Evolutionary conservation across 1,140 invertebrate genomes (phyloP), one percentile per base, ranked within the genome.

Genomic region (Aphidius ervi): DNA sequence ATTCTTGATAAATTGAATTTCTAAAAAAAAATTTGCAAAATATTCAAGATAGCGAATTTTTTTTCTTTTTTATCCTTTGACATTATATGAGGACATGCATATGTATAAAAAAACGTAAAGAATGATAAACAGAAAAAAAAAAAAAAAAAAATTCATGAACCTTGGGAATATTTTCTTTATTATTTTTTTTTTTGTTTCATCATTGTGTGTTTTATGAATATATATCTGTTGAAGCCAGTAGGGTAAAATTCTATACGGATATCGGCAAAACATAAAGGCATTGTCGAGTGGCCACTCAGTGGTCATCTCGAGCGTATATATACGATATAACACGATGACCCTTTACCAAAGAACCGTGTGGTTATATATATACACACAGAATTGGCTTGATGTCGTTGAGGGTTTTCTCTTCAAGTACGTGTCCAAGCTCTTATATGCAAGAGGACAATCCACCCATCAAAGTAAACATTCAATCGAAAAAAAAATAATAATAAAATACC

Each of bases 201-300:
- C 52, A 37, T 7, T n/a, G n/a, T 6, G 52, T 37, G 52, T 16
- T 54, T 40, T 54, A 37, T 40, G 42, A 37, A 54, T 31, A 31
- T 31, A 31, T 31, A 31, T 31, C 23, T 31, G 23, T 2, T 31
- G 23, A 31, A 31, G 23, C 23, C 23, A 31, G 23, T 31, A 31
- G 23, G 23, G 23, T 31, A 31, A 31, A 31, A 31, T 31, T 31
- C 23, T 31, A 31, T 31, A 31, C 46, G 39, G 10, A 16, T 37
- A 62, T 57, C 60, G 60, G 60, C 55, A 53, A 57, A 62, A 62
- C 60, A 62, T 62, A 62, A 62, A 62, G 55, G 60, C 60, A 57
- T 46, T 47, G 59, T 62, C 60, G 48, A 62, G 60, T 58, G 55
- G 54, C 10, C 59, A 56, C 59, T 61, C 58, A 46, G 37, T 41